Evolutionary conservation across 1,140 invertebrate genomes (phyloP), one percentile per base, ranked within the genome.

Genomic region (Drosophila kohkoa): DNA sequence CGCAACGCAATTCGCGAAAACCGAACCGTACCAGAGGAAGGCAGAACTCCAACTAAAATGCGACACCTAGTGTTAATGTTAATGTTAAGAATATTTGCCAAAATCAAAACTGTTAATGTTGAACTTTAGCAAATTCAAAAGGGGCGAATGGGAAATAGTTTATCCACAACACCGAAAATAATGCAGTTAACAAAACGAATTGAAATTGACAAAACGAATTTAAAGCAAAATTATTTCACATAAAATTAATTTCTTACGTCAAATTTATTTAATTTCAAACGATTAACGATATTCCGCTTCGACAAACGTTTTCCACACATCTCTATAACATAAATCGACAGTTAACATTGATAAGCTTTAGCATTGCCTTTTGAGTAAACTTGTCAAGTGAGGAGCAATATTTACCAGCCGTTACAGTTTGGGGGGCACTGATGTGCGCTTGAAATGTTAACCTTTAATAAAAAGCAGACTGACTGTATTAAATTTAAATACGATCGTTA

Each of bases 11-110:
- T 49, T 32, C 49, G 48, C 64, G 11, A 45, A 35, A 46, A 38
- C 38, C 41, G 25, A 62, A 83, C 68, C 77, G 81, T 74, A 46
- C 15, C 49, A 51, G n/a, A 28, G 38, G 64, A 65, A 67, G 51
- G 82, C 82, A 74, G 48, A 81, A 83, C 77, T 77, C 57, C 49
- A 74, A 74, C 71, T 74, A 32, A 74, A 48, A 46, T 48, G 15
- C 60, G 54, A 16, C 43, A 46, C 32, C 35, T 16, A 55, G 16
- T 48, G 71, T 62, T 55, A 48, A 62, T 54, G 57, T 55, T 69
- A 49, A 43, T n/a, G 55, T 16, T n/a, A 35, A 51, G 41, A 65
- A 65, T 45, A 45, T 13, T 41, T 30, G 45, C 65, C 45, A 38
- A 48, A 32, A 25, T 25, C 20, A 25, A 13, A 30, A 25, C 30